Percentiles rank a stretch among this genome's conserved stretches.
Evolutionary conservation across 2,888 invertebrate genomes (phyloP).

Genomic region (Mythimna lalbum): DNA sequence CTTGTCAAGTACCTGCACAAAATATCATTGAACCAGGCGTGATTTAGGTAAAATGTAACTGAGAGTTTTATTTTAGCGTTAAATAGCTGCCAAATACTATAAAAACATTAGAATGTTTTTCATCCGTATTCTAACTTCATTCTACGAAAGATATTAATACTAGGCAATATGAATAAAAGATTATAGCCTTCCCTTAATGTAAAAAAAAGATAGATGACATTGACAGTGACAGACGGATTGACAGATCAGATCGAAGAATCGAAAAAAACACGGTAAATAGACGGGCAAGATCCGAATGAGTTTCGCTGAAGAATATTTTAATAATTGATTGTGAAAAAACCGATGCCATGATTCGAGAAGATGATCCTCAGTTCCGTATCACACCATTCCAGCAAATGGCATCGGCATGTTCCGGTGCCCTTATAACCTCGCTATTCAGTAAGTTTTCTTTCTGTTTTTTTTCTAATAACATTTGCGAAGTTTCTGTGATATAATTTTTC

Average conservation of each 20-base stretch:
- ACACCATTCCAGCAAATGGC: conserved; percentile 95
- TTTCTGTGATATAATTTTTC: conserved; percentile 5
- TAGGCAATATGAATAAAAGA: too few relatives aligned
- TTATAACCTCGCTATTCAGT: conserved; percentile 97
- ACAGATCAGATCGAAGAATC: conserved; percentile 5
- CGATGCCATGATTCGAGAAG: conserved; percentile 87
- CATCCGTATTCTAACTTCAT: too few relatives aligned
- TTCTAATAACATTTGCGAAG: background rate
- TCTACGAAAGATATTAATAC: too few relatives aligned
- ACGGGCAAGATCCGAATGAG: conserved; percentile 47
- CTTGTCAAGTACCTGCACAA: too few relatives aligned
- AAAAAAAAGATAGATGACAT: background rate
- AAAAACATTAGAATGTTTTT: too few relatives aligned
- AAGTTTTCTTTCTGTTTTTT: conserved; percentile 73
- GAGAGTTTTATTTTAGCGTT: too few relatives aligned
- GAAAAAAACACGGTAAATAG: conserved; percentile 46
- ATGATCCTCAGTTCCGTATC: conserved; percentile 95
- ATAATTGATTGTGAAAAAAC: conserved; percentile 35
- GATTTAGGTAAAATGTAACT: too few relatives aligned
- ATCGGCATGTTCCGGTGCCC: conserved; percentile 96
- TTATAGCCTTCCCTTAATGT: too few relatives aligned
- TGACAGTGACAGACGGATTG: conserved; percentile 18
- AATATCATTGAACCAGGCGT: too few relatives aligned
- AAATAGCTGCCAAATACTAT: too few relatives aligned
- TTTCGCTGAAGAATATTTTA: conserved; percentile 31